Evolutionary conservation across 2,797 vertebrate genomes (phyloP), one percentile per base, ranked within the genome.

Genomic region (Typhlichthys eigenmanni): DNA sequence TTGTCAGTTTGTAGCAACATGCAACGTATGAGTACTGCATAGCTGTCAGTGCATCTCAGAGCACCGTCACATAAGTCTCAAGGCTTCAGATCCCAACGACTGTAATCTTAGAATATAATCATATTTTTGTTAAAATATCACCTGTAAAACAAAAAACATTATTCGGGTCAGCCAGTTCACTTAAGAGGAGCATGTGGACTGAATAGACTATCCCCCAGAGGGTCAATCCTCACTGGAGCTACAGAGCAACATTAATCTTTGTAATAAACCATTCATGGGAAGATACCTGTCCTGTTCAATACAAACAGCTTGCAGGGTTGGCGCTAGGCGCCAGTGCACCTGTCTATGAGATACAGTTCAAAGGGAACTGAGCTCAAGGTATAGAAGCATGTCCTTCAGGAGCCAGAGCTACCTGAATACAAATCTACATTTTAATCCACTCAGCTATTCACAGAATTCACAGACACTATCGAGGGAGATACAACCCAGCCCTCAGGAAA

Each of bases 211-310:
- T 55, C 49, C 17, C 19, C 17, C 24, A 9, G 34, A 1, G 38
- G 62, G 62, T 78, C 72, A 71, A 53, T 68, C 72, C 72, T 87
- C 76, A 49, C 14, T 5, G 2, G 66, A 72, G 71, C 76, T 64
- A 45, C 59, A 4, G 62, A 51, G 71, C 55, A 54, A 59, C 74
- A 85, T 86, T 85, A 73, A 74, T 87, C 77, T 78, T 82, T 80
- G 65, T 79, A 81, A 87, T 79, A 61, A 81, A 71, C 66, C 68
- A 47, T 80, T 72, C 77, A 85, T 86, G 82, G 66, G 68, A 71
- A 73, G 59, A 60, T 64, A 55, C 48, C 68, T 58, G 71, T 71
- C 75, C 70, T 79, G 69, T 66, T 1, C 45, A 19, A 43, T 61
- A 66, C 58, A 56, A 60, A 68, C 56, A 70, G 67, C 66, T 34